phyloP scores from a whole-genome alignment of 2,797 vertebrate species.

The Pempheris klunzingeri region DNA sequence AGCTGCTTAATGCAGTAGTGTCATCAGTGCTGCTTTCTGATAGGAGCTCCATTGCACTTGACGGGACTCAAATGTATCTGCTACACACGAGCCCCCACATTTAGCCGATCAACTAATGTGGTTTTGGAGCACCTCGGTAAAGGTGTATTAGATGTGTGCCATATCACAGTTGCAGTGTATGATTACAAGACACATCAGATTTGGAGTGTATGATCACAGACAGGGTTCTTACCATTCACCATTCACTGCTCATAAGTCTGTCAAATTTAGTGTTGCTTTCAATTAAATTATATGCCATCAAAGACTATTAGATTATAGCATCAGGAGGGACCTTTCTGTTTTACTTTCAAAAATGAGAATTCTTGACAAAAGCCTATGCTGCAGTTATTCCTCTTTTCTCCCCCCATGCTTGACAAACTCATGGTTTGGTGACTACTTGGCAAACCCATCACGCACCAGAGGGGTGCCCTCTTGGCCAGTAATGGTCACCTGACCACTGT shows the following conservation, averaged over 20 bases:
- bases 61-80: constrained; percentile 75
- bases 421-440: constrained; percentile 46
- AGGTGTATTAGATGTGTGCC: constrained; percentile 71
- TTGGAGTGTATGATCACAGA: constrained; percentile 62
- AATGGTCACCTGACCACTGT: constrained; percentile 60
- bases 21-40: constrained; percentile 78
- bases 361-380: not conserved
- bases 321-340: not conserved
- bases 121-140: constrained; percentile 65
- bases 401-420: constrained; percentile 9
- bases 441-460: constrained; percentile 29
- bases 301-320: constrained; percentile 13
- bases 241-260: constrained; percentile 35
- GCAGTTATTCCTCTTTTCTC: not conserved
- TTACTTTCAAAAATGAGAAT: not conserved
- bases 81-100: constrained; percentile 45
- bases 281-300: constrained; percentile 36
- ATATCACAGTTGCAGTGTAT: constrained; percentile 58
- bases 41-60: constrained; percentile 78
- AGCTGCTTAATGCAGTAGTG: constrained; percentile 83
- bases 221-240: constrained; percentile 51
- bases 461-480: constrained; percentile 33
- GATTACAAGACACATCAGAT: constrained; percentile 60
- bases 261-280: constrained; percentile 39
- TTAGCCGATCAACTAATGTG: constrained; percentile 69